These are phyloP conservation scores for Drosophila kanapiae DNA, from an alignment of 1,140 invertebrate genomes.

Conservation along the genomic window DNA sequence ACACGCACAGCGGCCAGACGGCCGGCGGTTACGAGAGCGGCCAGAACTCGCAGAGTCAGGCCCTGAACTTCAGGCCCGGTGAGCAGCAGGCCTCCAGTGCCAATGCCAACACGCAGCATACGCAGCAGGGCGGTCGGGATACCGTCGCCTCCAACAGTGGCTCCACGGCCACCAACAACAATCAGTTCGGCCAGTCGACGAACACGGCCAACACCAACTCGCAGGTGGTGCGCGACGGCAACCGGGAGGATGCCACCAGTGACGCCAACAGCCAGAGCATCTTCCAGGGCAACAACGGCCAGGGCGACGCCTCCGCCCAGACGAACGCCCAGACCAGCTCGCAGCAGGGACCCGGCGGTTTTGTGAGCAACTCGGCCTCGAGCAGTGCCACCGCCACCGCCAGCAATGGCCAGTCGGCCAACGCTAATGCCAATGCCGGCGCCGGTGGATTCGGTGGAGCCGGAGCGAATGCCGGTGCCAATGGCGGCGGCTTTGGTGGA, in stretches of 20 bases:
- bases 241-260: slow-evolving; percentile 48
- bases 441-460: slow-evolving; percentile 1
- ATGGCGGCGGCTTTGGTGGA: slow-evolving; percentile 18
- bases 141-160: slow-evolving; percentile 64
- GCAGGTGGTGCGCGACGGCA: slow-evolving; percentile 53
- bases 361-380: slow-evolving; percentile 65
- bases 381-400: slow-evolving; percentile 59
- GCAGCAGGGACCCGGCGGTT: slow-evolving; percentile 61
- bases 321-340: slow-evolving; percentile 70
- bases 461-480: slow-evolving; percentile 13
- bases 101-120: slow-evolving; percentile 72
- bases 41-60: slow-evolving; percentile 75
- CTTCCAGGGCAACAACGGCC: slow-evolving; percentile 73
- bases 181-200: slow-evolving; percentile 63
- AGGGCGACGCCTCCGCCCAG: slow-evolving; percentile 60
- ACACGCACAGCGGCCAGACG: slow-evolving; percentile 47
- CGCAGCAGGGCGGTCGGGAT: slow-evolving; percentile 49
- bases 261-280: slow-evolving; percentile 79
- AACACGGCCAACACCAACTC: slow-evolving; percentile 78
- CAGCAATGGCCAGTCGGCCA: slow-evolving; percentile 48
- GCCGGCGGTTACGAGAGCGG: slow-evolving; percentile 35
- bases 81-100: slow-evolving; percentile 75
- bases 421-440: slow-evolving; percentile 66
- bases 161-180: slow-evolving; percentile 70
- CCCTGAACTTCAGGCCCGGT: slow-evolving; percentile 64